Evolutionary conservation across 2,797 vertebrate species (phyloP), one percentile per base, ranked within the genome.

Genomic region (Gadopsis bispinosus): DNA sequence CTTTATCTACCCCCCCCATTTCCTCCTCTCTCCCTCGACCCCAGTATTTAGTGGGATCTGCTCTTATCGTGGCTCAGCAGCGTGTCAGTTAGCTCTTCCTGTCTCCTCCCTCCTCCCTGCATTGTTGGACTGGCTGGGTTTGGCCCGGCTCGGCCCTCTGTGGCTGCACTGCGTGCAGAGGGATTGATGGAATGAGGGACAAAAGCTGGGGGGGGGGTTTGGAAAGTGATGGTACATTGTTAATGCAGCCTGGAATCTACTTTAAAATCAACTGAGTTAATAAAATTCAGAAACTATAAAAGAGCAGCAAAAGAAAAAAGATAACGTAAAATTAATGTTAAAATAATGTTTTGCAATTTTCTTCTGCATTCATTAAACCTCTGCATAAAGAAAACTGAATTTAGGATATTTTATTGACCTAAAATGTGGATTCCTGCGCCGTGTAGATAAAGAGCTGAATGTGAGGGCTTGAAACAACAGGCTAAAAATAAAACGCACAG

Each of bases 21-120:
- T 29, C 60, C n/a, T n/a, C n/a, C n/a, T 53, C 66, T 26, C 33
- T 73, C 80, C 68, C 83, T 69, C 62, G 71, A 73, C 68, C 81
- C 82, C 80, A 77, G 86, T 68, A 70, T 88, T 87, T 61, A 75
- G 72, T 31, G 29, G 78, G 87, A 87, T 90, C 75, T 73, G 81
- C 71, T 84, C 90, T 94, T 94, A 94, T 95, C 94, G 80, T 63
- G 4, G 66, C 51, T 55, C 64, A 56, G 80, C 94, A 95, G 92
- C 69, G 33, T 64, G 79, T 84, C 69, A 61, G 72, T 65, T 35
- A 9, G 45, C 19, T 5, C 73, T 92, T 90, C 85, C 87, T 73
- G 85, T 78, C 86, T 86, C 87, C 86, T 80, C 84, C 71, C 59
- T 35, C 74, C 71, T 37, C n/a, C 10, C 63, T 12, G 51, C 64